phyloP scores from a whole-genome alignment of 2,113 vertebrate species.

The Rafetus swinhoei region DNA sequence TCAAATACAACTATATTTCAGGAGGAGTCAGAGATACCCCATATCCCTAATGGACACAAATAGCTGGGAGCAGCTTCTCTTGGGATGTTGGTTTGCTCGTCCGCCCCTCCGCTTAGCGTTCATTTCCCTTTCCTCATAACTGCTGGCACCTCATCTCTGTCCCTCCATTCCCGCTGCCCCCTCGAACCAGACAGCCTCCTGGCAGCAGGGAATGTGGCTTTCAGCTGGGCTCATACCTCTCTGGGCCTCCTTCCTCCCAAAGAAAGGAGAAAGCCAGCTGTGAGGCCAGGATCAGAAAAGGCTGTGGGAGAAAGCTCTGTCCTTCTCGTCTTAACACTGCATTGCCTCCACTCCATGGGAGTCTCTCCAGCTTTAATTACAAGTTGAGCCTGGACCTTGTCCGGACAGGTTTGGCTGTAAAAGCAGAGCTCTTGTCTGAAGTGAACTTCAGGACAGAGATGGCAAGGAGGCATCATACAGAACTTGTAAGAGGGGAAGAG shows the following conservation, averaged over 20 bases:
- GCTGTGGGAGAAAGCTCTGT: background rate
- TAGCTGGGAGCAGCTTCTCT: background rate
- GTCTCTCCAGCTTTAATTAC: slow-evolving; percentile 68
- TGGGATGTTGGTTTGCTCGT: background rate
- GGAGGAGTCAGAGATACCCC: background rate
- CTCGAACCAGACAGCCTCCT: background rate
- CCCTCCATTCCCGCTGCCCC: background rate
- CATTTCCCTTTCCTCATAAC: background rate
- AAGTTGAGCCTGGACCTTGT: slow-evolving; percentile 59
- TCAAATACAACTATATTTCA: background rate
- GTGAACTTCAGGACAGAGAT: slow-evolving; percentile 43
- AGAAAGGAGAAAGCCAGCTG: background rate
- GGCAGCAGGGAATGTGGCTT: slow-evolving; percentile 3
- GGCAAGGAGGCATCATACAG: background rate
- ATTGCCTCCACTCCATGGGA: slow-evolving; percentile 65
- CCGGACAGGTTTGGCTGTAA: slow-evolving; percentile 66
- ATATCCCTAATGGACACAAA: background rate
- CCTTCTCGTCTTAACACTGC: slow-evolving; percentile 32
- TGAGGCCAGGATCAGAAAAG: background rate
- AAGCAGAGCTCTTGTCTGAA: slow-evolving; percentile 59
- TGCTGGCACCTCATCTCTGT: background rate
- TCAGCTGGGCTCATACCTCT: background rate
- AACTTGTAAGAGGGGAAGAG: background rate
- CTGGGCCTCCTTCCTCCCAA: background rate
- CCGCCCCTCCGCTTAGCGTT: background rate